Evolutionary conservation across 2,888 invertebrate species (phyloP), one percentile per base, ranked within the genome.

Genomic region (Lordiphosa fenestrarum): DNA sequence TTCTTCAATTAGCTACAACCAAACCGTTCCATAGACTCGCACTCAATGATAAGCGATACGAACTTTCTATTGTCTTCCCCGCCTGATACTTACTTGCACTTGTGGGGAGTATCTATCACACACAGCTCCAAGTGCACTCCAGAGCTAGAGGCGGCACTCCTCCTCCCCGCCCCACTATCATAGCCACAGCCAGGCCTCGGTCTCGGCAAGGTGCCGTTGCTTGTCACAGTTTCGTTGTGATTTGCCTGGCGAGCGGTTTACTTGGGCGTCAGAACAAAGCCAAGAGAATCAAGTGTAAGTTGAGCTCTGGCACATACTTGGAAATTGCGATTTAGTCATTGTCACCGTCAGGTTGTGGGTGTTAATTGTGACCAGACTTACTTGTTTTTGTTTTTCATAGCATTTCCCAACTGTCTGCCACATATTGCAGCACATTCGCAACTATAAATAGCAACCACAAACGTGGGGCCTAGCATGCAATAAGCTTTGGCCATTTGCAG

Each of bases 221-320:
- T 25, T 30, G 50, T 39, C 66, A 41, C 72, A 83, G 83, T 83
- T 55, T 53, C 42, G 51, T 57, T 66, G 61, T 65, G 74, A 73
- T 68, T 76, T 57, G 52, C 67, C 61, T 57, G 21, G 69, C 51
- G 53, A 37, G 38, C 47, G 56, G 76, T 65, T 55, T 50, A 40
- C 36, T 25, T 7, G 15, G 6, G 10, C 9, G 10, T n/a, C 37
- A 36, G 44, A 15, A 21, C 21, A 33, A 25, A 30, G 51, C 19
- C 49, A 33, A 40, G n/a, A 25, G 35, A 52, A 62, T 41, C 63
- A 47, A 55, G 37, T 59, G 82, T 67, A 73, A 73, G 74, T 53
- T 38, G 57, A 77, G 66, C 58, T 40, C 40, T 13, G 19, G 46
- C 46, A 35, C 33, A 21, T 10, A 15, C 30, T 30, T 30, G 30